Base-by-base conservation (phyloP, 2,797 vertebrate genomes). In the Poecilia wingei region DNA sequence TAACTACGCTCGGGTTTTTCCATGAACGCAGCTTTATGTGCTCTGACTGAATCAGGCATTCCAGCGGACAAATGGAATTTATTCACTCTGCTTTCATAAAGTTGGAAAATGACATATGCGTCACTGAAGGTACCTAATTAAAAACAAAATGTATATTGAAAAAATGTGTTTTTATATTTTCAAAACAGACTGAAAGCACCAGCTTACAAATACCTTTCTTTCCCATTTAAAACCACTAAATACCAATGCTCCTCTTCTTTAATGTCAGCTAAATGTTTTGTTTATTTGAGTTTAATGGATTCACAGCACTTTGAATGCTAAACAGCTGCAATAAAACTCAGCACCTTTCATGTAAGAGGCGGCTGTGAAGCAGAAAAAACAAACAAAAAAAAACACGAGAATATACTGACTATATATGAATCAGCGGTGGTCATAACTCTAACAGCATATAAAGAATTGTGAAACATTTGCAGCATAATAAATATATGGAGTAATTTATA, bases 21-120 rank as follows among this genome's bases (percentile, higher is more conserved):
- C 13, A 53, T 91, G 88, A 87, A 90, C 84, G 69, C 59, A 84
- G 88, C 83, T 77, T 88, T 90, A 94, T 93, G 82, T 90, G 88
- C 89, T 89, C 80, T 78, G 85, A 86, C 72, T 87, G 74, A 71
- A 86, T 90, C 87, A 88, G 77, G 49, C 61, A 71, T 83, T 89
- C 77, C 82, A 81, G 66, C 83, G 85, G 82, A 86, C 83, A 73
- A 79, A 85, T 68, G 28, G 20, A 2, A 39, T 85, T 84, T 74
- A 89, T 89, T 85, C 76, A 80, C 89, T 79, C 80, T 81, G 61
- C 69, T 78, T 72, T 68, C 78, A 88, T 86, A 83, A 86, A 81
- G 85, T 88, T 82, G 74, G 72, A 91, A 90, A 92, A 86, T 73
- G 85, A 71, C 73, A 76, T 75, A 80, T 72, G 72, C 85, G 71